Percentiles rank a stretch among this genome's conserved stretches.
Conservation (phyloP, 2,113 vertebrate species). For the Chaetops frenatus region DNA sequence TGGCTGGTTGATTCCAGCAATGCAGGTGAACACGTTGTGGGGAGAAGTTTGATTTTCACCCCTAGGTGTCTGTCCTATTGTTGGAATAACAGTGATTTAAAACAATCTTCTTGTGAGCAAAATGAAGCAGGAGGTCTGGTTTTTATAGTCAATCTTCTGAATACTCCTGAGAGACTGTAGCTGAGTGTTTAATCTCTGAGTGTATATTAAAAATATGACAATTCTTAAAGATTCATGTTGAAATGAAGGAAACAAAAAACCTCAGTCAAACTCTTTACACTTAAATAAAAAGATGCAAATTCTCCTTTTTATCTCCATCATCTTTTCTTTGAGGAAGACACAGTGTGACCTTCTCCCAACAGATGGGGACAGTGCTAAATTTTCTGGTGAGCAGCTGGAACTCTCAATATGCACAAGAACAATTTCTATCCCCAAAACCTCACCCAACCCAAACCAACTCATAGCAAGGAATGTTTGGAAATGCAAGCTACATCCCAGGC, state of each 20-base stretch:
- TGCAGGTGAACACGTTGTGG: not conserved
- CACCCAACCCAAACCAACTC: not conserved
- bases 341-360: not conserved
- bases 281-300: not conserved
- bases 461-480: not conserved
- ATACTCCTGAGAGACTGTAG: not conserved
- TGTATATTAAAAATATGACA: not conserved
- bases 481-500: not conserved
- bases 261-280: not conserved
- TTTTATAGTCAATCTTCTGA: not conserved
- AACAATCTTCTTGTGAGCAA: not conserved
- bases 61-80: not conserved
- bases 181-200: not conserved
- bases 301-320: not conserved
- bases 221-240: not conserved
- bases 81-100: not conserved
- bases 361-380: not conserved
- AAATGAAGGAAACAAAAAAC: not conserved
- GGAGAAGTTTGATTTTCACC: not conserved
- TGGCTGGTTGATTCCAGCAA: not conserved
- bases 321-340: not conserved
- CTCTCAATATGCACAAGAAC: not conserved
- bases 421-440: not conserved
- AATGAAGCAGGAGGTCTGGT: not conserved
- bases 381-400: not conserved